Conservation (phyloP, 1,140 invertebrate species). For the Physella acuta region DNA sequence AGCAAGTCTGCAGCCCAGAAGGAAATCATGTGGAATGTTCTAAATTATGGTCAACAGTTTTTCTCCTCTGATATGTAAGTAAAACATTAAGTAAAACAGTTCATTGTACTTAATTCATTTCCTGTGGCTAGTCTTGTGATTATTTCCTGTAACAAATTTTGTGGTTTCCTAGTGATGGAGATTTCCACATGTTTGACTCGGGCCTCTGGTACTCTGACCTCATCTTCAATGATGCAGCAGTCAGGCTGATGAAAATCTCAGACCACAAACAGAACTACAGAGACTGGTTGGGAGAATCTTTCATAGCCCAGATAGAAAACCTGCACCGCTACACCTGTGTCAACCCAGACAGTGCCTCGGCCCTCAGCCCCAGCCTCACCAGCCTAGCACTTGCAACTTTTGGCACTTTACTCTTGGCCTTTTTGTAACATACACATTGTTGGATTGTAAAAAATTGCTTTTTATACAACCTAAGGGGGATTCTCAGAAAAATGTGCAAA, state of each 20-base stretch:
- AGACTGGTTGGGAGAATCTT: slow-evolving; percentile 45
- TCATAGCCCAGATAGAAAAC: slow-evolving; percentile 48
- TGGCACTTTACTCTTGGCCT: too few relatives aligned
- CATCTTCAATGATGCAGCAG: slow-evolving; percentile 57
- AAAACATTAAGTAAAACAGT: background rate
- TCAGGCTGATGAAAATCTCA: slow-evolving; percentile 47
- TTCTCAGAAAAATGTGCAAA: too few relatives aligned
- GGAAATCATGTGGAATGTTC: slow-evolving; percentile 58
- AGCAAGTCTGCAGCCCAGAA: slow-evolving; percentile 45
- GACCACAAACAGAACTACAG: slow-evolving; percentile 44
- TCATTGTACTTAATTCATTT: background rate
- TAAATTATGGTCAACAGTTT: slow-evolving; percentile 60
- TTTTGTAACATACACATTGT: too few relatives aligned
- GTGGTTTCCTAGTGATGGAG: slow-evolving; percentile 45
- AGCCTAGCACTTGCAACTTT: too few relatives aligned
- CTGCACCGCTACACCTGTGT: slow-evolving; percentile 51
- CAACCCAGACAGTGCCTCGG: slow-evolving; percentile 30
- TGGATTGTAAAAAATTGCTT: too few relatives aligned
- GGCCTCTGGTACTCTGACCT: slow-evolving; percentile 55
- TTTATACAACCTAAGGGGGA: too few relatives aligned
- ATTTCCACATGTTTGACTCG: slow-evolving; percentile 59
- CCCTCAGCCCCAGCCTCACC: too few relatives aligned
- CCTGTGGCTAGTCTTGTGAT: background rate
- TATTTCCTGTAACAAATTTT: background rate
- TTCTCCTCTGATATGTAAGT: slow-evolving; percentile 60